phyloP scores from a whole-genome alignment of 64 coral and sea anemone species.

The Montipora cactus region DNA sequence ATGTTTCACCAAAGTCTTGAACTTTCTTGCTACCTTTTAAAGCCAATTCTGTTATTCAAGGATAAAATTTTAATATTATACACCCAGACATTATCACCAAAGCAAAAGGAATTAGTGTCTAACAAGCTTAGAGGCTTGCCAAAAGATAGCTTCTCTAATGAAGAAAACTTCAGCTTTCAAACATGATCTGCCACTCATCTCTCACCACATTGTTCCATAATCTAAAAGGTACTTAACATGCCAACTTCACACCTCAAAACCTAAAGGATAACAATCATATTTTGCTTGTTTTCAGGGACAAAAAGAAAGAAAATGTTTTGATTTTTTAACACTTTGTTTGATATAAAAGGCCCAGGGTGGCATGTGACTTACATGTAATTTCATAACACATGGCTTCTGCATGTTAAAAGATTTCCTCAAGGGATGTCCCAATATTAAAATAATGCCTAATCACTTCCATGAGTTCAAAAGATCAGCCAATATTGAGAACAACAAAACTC shows the following conservation, averaged over 20 bases:
- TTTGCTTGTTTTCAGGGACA: not conserved
- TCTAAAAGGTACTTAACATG: slow-evolving; percentile 1
- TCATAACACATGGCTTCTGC: not conserved
- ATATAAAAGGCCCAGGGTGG: not conserved
- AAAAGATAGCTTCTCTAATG: not conserved
- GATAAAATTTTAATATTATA: not conserved
- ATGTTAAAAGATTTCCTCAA: not conserved
- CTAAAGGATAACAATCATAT: not conserved
- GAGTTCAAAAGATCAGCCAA: slow-evolving; percentile 22
- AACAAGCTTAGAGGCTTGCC: not conserved
- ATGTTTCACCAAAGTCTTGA: not conserved
- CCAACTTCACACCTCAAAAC: not conserved
- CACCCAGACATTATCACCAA: not conserved
- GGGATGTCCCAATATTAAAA: not conserved
- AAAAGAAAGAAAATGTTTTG: not conserved
- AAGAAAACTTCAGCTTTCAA: not conserved
- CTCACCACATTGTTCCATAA: not conserved
- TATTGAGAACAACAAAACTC: slow-evolving; percentile 17
- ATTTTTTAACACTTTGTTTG: not conserved
- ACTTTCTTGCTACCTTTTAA: not conserved
- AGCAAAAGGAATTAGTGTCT: not conserved
- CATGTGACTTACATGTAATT: not conserved
- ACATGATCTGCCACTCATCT: not conserved
- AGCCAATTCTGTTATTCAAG: not conserved
- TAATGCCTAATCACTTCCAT: slow-evolving; percentile 13